Evolutionary conservation across 1,140 invertebrate species (phyloP).

Genomic region (Drosophila lacteicornis): DNA sequence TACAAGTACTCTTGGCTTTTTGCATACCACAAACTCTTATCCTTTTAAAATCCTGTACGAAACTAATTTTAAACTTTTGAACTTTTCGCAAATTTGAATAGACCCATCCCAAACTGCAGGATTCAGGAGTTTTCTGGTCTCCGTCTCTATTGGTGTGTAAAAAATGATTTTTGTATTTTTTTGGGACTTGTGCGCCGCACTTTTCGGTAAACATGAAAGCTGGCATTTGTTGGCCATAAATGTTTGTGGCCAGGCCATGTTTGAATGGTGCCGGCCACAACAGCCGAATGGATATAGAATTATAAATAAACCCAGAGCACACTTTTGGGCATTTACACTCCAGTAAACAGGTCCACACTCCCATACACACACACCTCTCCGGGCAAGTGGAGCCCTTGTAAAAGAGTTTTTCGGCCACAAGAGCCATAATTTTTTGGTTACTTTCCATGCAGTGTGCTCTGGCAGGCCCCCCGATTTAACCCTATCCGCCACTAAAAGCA

Average conservation of each 20-base stretch:
- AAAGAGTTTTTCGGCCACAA: constrained; percentile 70
- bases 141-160: constrained; percentile 61
- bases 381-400: constrained; percentile 28
- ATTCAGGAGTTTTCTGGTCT: constrained; percentile 32
- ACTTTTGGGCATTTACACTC: constrained; percentile 78
- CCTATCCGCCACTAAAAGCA: constrained; percentile 45
- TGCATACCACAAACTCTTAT: constrained; percentile 5
- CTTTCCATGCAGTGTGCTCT: constrained; percentile 52
- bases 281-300: constrained; percentile 50
- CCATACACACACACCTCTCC: constrained; percentile 1
- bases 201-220: constrained; percentile 73
- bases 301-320: constrained; percentile 52
- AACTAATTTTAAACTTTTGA: constrained; percentile 15
- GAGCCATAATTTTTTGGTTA: constrained; percentile 80
- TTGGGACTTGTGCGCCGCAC: constrained; percentile 30
- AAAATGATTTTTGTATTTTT: constrained; percentile 66
- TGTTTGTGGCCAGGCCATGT: constrained; percentile 71
- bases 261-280: constrained; percentile 55
- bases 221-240: constrained; percentile 77
- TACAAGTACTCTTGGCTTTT: background rate
- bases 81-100: constrained; percentile 23
- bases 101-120: constrained; percentile 3
- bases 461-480: too few relatives aligned
- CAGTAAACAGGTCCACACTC: constrained; percentile 46
- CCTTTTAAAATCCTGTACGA: background rate